Evolutionary conservation across 2,797 vertebrate species (phyloP), one percentile per base, ranked within the genome.

Genomic region (Dromococcyx pavoninus): DNA sequence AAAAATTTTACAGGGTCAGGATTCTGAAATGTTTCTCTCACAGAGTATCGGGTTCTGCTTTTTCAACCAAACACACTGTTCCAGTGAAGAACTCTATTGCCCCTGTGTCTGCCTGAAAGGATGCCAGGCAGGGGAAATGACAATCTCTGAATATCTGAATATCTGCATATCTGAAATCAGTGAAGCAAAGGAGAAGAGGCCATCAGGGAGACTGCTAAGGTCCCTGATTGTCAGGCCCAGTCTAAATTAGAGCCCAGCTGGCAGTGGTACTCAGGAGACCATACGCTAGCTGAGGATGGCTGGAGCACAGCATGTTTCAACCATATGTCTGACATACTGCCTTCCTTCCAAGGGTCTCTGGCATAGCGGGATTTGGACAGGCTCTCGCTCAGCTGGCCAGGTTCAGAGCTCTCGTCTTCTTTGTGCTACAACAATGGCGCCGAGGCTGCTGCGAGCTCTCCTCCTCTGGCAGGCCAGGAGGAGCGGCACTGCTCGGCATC

Each of bases 291-390:
- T 3, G 91, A 95, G 95, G 93, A 92, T 95, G 95, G 93, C 94
- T 95, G 94, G 84, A 95, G 93, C 94, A 86, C 96, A 95, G 92
- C 95, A 95, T 96, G 94, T 87, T 94, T 28, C 93, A 82, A 71
- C 93, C 93, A 93, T 95, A 95, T 96, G 94, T 93, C 94, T 95
- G 96, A 94, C 95, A 94, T 94, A 91, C 95, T 94, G 95, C 91
- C 91, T 96, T 79, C 90, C 39, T 94, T 96, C 86, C 94, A 93
- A 94, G 89, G 94, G 86, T 80, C 94, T 91, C 85, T 89, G 93
- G 93, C 96, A 57, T 43, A 41, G 72, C 17, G 1, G 81, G 89
- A 18, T 86, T 83, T 91, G 96, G 94, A 88, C 8, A 73, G 89
- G 89, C 94, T 89, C 44, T 86, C 0, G 4, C 79, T 96, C 94